Conservation (phyloP, 2,888 invertebrate genomes). For the Athrips mouffetella region DNA sequence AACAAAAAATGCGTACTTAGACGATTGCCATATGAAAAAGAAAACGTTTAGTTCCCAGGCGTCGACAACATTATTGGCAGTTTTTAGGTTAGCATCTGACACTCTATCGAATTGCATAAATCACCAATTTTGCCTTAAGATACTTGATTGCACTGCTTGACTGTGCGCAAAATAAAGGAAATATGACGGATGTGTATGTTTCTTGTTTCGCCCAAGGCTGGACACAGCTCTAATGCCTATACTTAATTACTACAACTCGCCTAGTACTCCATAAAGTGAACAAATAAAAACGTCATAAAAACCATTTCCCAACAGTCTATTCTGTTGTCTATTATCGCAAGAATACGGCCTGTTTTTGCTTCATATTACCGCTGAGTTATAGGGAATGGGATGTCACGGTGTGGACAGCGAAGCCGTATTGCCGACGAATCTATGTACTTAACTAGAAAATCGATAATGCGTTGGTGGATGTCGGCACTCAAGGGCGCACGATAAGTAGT, state of each 20-base stretch:
- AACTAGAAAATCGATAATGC: constrained; percentile 65
- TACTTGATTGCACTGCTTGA: no score
- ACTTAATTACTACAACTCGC: constrained; percentile 5
- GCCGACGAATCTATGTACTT: constrained; percentile 60
- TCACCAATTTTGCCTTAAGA: no score
- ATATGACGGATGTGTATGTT: no score
- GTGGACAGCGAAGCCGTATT: constrained; percentile 66
- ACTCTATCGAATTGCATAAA: no score
- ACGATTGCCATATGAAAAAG: no score
- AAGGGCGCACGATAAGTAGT: constrained; percentile 43
- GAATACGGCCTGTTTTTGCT: no score
- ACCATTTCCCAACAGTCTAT: background rate
- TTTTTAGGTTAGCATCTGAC: no score
- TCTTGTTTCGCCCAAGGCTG: background rate
- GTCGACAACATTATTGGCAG: no score
- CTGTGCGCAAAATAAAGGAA: no score
- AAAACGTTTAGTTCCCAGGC: no score
- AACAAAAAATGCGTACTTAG: no score
- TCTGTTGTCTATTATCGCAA: no score
- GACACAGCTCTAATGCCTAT: constrained; percentile 2
- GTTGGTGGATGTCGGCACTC: constrained; percentile 60
- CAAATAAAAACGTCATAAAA: background rate
- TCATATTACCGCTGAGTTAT: constrained; percentile 16
- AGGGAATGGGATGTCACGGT: constrained; percentile 31
- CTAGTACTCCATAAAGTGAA: background rate